phyloP scores from a whole-genome alignment of 2,888 invertebrate genomes.

The Melitaea athalia region DNA sequence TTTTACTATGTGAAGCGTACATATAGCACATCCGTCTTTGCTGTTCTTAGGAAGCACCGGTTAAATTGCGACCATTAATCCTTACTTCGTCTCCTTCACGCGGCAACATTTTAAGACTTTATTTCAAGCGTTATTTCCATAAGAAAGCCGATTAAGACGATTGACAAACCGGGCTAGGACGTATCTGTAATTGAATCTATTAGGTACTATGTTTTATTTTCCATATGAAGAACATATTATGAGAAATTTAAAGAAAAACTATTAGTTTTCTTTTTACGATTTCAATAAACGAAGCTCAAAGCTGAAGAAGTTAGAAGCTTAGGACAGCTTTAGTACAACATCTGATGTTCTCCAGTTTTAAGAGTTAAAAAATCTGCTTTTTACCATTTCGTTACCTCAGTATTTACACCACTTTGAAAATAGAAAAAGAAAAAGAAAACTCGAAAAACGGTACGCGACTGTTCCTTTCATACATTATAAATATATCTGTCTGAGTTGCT shows the following conservation, averaged over 20 bases:
- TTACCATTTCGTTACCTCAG: too few species aligned
- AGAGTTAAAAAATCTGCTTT: too few species aligned
- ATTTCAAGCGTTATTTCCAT: slow-evolving; percentile 35
- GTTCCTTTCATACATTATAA: too few species aligned
- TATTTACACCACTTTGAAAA: too few species aligned
- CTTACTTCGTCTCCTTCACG: slow-evolving; percentile 34
- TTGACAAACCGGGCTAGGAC: slow-evolving; percentile 32
- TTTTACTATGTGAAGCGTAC: too few species aligned
- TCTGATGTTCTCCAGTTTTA: too few species aligned
- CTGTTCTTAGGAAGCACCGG: slow-evolving; percentile 47
- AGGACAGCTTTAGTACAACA: too few species aligned
- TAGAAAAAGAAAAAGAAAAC: too few species aligned
- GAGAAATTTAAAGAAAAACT: not conserved
- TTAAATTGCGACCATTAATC: slow-evolving; percentile 71
- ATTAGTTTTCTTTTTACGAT: not conserved
- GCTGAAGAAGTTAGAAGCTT: too few species aligned
- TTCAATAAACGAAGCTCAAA: too few species aligned
- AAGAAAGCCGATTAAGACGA: slow-evolving; percentile 35
- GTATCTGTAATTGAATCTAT: slow-evolving; percentile 37
- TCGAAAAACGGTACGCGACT: too few species aligned
- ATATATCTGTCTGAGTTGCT: too few species aligned
- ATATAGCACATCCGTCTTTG: not conserved
- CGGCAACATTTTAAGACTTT: slow-evolving; percentile 34
- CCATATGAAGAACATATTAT: not conserved
- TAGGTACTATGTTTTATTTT: slow-evolving; percentile 7